Conservation (phyloP, 2,888 invertebrate species). For the Norana najaformis region DNA sequence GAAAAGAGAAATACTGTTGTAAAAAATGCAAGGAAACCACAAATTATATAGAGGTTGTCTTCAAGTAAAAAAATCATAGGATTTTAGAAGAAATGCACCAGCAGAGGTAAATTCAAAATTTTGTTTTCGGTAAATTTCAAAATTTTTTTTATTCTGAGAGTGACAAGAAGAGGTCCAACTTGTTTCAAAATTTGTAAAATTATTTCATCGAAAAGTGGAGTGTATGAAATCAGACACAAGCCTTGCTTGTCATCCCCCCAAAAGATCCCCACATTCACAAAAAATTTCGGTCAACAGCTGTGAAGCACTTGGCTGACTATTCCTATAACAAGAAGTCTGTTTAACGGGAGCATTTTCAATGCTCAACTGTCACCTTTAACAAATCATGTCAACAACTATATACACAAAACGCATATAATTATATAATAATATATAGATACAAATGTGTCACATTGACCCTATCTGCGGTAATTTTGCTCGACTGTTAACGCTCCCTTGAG, state of each 20-base stretch:
- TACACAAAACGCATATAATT: background rate
- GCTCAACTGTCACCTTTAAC: background rate
- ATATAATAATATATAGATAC: constrained; percentile 15
- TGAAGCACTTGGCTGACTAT: background rate
- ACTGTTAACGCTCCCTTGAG: constrained; percentile 7
- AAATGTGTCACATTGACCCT: constrained; percentile 19
- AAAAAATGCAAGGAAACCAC: background rate
- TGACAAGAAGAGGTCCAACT: background rate
- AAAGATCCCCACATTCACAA: background rate
- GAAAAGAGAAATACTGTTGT: background rate
- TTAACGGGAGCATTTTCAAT: background rate
- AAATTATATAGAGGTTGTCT: background rate
- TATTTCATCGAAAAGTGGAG: background rate
- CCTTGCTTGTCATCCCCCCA: background rate
- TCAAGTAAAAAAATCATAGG: background rate
- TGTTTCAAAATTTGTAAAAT: background rate
- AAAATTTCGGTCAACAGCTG: background rate
- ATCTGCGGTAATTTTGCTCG: constrained; percentile 29
- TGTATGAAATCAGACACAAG: background rate
- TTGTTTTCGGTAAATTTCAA: too few species aligned
- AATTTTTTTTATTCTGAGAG: background rate
- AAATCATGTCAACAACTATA: background rate
- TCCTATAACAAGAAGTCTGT: background rate
- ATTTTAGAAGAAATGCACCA: background rate
- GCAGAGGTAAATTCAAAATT: background rate